These are phyloP conservation scores for Nymphalis c-album DNA, from an alignment of 2,888 invertebrate genomes.

Conservation along the genomic window DNA sequence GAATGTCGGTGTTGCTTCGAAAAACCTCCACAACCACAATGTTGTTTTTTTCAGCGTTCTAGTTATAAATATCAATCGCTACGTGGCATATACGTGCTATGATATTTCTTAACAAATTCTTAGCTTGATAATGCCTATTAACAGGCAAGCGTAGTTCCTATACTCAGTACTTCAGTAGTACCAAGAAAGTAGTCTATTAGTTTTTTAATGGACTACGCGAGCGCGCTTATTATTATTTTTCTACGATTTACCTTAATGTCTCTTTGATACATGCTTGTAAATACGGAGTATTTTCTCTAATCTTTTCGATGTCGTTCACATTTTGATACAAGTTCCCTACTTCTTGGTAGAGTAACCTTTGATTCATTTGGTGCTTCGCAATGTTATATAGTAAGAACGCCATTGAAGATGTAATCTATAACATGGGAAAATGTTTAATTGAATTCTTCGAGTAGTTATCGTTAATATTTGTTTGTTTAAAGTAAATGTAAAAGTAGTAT, in stretches of 20 bases:
- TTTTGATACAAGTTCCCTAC: conserved; percentile 49
- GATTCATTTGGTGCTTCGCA: conserved; percentile 83
- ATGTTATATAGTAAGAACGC: conserved; percentile 85
- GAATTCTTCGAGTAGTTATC: too few species aligned
- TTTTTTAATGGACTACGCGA: too few species aligned
- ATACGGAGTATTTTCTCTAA: conserved; percentile 72
- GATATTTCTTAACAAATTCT: too few species aligned
- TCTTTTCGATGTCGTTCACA: conserved; percentile 51
- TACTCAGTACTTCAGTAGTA: not conserved
- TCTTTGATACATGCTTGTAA: conserved; percentile 85
- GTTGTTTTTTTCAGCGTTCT: too few species aligned
- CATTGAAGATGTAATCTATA: conserved; percentile 81
- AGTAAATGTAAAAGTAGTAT: not conserved
- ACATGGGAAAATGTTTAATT: not conserved
- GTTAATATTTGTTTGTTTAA: not conserved
- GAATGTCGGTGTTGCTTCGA: too few species aligned
- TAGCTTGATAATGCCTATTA: too few species aligned
- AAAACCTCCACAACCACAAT: too few species aligned
- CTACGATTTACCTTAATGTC: conserved; percentile 76
- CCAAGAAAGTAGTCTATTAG: too few species aligned
- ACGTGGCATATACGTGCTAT: too few species aligned
- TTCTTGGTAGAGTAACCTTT: conserved; percentile 84
- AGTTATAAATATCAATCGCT: too few species aligned
- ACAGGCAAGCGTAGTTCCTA: not conserved
- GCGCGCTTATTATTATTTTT: too few species aligned